Conservation (phyloP, 2,888 invertebrate species). For the Taphrorychus bicolor region DNA sequence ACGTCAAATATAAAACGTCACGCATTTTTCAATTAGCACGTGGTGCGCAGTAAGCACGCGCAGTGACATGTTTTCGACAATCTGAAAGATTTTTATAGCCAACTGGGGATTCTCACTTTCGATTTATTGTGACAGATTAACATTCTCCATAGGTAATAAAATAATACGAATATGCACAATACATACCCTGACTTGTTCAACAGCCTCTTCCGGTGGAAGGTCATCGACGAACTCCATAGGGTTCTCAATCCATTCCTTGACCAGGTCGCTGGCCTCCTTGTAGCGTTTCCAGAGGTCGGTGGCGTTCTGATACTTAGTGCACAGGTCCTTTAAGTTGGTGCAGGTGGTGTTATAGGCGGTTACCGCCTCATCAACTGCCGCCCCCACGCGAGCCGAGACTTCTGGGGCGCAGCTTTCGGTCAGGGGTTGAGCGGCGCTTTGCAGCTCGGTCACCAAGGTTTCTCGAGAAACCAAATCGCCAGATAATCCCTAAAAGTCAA, state of each 20-base stretch:
- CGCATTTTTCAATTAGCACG: too few species aligned
- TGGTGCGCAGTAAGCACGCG: too few species aligned
- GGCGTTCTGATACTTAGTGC: conserved; percentile 79
- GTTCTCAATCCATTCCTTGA: conserved; percentile 77
- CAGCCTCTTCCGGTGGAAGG: conserved; percentile 74
- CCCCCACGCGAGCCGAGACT: conserved; percentile 75
- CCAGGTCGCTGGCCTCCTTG: conserved; percentile 78
- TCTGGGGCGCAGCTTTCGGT: conserved; percentile 73
- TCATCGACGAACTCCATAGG: conserved; percentile 76
- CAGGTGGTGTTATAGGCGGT: conserved; percentile 83
- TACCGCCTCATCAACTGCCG: conserved; percentile 80
- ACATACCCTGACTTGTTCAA: conserved; percentile 74
- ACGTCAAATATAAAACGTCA: too few species aligned
- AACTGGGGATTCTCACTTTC: too few species aligned
- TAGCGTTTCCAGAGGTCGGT: conserved; percentile 83
- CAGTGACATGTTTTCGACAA: too few species aligned
- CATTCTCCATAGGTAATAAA: too few species aligned
- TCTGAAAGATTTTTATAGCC: too few species aligned
- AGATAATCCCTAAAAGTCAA: conserved; percentile 71
- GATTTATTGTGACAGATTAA: too few species aligned
- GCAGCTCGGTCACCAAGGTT: conserved; percentile 74
- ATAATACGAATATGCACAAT: too few species aligned
- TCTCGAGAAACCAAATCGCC: conserved; percentile 79
- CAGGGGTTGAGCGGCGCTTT: conserved; percentile 74
- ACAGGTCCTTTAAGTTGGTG: conserved; percentile 76